Evolutionary conservation across 2,888 invertebrate genomes (phyloP).

Genomic region (Platycheirus albimanus): DNA sequence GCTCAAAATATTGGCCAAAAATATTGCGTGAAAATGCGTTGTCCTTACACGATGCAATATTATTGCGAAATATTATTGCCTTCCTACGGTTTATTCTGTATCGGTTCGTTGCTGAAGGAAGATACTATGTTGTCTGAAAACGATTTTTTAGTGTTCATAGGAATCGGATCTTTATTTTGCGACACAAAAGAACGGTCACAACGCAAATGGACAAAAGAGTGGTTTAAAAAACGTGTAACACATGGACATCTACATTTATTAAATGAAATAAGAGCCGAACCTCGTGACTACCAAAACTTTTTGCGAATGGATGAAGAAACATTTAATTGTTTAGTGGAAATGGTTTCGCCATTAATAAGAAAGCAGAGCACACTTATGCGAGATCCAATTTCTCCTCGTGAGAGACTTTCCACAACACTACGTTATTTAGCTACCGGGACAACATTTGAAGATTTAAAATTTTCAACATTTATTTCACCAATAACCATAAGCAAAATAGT

Average conservation of each 20-base stretch:
- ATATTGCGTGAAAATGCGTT: too few relatives aligned
- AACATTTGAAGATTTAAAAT: neutral
- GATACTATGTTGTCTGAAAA: too few relatives aligned
- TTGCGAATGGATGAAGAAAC: constrained; percentile 16
- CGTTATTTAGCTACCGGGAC: neutral
- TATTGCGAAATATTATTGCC: too few relatives aligned
- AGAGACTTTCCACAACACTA: neutral
- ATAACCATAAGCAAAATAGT: neutral
- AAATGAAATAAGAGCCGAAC: constrained; percentile 5
- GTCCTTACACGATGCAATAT: too few relatives aligned
- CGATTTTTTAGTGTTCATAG: too few relatives aligned
- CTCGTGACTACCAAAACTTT: constrained; percentile 15
- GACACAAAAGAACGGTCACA: too few relatives aligned
- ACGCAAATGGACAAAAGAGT: constrained; percentile 74
- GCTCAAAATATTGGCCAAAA: too few relatives aligned
- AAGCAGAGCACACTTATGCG: neutral
- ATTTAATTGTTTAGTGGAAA: too few relatives aligned
- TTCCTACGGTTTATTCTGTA: too few relatives aligned
- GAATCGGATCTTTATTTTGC: too few relatives aligned
- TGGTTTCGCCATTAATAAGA: too few relatives aligned
- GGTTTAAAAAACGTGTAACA: neutral
- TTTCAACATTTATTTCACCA: neutral
- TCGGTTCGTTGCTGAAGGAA: too few relatives aligned
- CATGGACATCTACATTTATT: constrained; percentile 1
- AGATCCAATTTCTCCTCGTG: neutral